Base-by-base conservation (phyloP, 1,140 invertebrate species). In the Plectus sambesii region DNA sequence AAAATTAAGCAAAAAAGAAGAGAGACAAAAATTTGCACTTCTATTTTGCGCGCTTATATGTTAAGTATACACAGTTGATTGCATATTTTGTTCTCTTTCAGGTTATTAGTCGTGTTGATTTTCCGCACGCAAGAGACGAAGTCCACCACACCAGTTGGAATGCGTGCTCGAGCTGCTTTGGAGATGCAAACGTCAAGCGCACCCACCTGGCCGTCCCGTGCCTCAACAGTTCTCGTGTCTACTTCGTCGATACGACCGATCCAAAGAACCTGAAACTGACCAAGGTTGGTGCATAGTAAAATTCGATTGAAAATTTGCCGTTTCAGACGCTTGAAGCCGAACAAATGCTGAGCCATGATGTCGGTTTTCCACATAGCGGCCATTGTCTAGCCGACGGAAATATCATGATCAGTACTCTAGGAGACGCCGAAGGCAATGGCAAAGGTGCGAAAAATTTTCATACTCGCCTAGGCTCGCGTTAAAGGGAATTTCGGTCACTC, bases 111-210 rank as follows among this genome's bases (percentile, higher is more conserved):
- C 81, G 86, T 39, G 75, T 85, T 0, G 75, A 80, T 49, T 82
- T 88, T 62, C 79, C 80, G n/a, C 70, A 82, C 44, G 63, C 76
- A 3, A 83, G 81, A 1, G 86, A 97, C 65, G 90, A 97, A 70
- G 68, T 97, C 0, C 90, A 97, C 68, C 90, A 96, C 67, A 82
- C 80, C 15, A 89, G 89, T 0, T 96, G 89, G 89, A 96, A 96
- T 66, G 79, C 86, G 5, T 97, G 90, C 68, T 88, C 85, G 54
- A 89, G 86, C 71, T 93, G 87, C 69, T 75, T 81, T 68, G 74
- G 75, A 36, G 79, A 81, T 53, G 60, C 73, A 0, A 72, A 75
- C 0, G 75, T 79, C 8, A 79, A 78, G 49, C 72, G 87, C 25
- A 78, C 87, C 63, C 79, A 81, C 22, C 65, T 97, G 12, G 78